These are phyloP conservation scores for Lordiphosa mommai DNA, from an alignment of 1,140 invertebrate species.

Conservation along the genomic window DNA sequence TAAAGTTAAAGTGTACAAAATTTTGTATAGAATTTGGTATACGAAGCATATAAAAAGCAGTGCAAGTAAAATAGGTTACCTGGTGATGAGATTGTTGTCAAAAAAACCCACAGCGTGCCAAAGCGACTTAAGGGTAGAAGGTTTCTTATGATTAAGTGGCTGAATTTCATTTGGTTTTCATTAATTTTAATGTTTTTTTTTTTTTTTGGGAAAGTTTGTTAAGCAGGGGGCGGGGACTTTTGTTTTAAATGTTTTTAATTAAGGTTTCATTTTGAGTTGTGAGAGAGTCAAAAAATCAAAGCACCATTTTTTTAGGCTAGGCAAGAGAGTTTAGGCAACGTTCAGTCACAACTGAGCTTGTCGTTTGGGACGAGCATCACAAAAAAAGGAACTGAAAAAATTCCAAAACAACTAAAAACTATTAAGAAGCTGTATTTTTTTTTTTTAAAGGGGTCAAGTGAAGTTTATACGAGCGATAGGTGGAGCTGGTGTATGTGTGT, in stretches of 20 bases:
- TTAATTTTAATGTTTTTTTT: slow-evolving; percentile 14
- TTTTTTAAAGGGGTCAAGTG: slow-evolving; percentile 3
- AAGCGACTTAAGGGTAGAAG: slow-evolving; percentile 80
- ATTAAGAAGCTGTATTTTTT: slow-evolving; percentile 22
- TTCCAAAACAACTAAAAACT: slow-evolving; percentile 10
- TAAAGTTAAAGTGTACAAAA: slow-evolving; percentile 16
- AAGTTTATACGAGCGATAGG: not conserved
- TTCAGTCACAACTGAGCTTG: slow-evolving; percentile 40
- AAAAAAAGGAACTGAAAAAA: slow-evolving; percentile 33
- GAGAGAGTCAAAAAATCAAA: slow-evolving; percentile 67
- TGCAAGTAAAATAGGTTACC: slow-evolving; percentile 78
- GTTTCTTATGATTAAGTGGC: slow-evolving; percentile 39
- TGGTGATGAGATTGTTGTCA: slow-evolving; percentile 79
- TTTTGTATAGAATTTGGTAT: slow-evolving; percentile 37
- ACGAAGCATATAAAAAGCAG: slow-evolving; percentile 77
- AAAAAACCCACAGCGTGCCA: slow-evolving; percentile 81
- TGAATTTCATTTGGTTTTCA: slow-evolving; percentile 29
- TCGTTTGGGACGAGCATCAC: slow-evolving; percentile 11
- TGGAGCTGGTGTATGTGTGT: slow-evolving; percentile 4
- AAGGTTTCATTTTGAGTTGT: slow-evolving; percentile 20
- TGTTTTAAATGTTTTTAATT: slow-evolving; percentile 11
- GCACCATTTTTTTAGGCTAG: slow-evolving; percentile 36
- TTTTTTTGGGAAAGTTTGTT: not conserved
- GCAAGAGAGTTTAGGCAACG: slow-evolving; percentile 45
- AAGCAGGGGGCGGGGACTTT: slow-evolving; percentile 34